phyloP scores from a whole-genome alignment of 2,888 invertebrate species.

The Torymus auratus region DNA sequence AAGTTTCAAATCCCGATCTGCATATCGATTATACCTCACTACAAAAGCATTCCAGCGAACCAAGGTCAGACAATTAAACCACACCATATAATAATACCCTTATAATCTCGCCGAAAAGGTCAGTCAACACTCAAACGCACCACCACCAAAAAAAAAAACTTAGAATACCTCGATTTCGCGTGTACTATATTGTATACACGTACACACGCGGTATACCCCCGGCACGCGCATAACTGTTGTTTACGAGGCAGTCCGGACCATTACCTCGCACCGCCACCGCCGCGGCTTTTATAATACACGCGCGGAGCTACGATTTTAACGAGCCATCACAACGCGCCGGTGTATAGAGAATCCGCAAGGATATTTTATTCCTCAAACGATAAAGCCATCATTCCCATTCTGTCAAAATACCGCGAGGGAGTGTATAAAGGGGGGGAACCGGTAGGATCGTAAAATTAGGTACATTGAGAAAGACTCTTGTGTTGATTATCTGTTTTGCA shows the following conservation, averaged over 20 bases:
- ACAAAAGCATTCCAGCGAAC: constrained; percentile 7
- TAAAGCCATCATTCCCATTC: constrained; percentile 42
- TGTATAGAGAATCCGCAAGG: neutral
- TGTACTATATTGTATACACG: too few species aligned
- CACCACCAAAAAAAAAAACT: neutral
- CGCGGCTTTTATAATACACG: neutral
- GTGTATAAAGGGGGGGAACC: neutral
- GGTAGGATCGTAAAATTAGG: constrained; percentile 26
- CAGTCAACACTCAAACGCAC: neutral
- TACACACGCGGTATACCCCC: too few species aligned
- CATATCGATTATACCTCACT: neutral
- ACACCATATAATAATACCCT: neutral
- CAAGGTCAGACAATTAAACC: constrained; percentile 30
- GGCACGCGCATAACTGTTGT: constrained; percentile 4
- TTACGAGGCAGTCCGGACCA: constrained; percentile 17
- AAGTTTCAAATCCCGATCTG: neutral
- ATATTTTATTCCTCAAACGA: constrained; percentile 21
- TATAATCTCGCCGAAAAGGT: neutral
- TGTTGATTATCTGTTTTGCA: constrained; percentile 20
- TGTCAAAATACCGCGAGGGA: constrained; percentile 34
- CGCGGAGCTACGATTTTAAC: constrained; percentile 32
- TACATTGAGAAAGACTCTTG: constrained; percentile 3
- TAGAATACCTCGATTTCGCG: neutral
- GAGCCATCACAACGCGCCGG: neutral
- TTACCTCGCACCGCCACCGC: constrained; percentile 1